A percentile compares a stretch with the other conserved stretches of the same genome.
Evolutionary conservation across 1,140 invertebrate genomes (phyloP).

Genomic region (Drosophila pandora): DNA sequence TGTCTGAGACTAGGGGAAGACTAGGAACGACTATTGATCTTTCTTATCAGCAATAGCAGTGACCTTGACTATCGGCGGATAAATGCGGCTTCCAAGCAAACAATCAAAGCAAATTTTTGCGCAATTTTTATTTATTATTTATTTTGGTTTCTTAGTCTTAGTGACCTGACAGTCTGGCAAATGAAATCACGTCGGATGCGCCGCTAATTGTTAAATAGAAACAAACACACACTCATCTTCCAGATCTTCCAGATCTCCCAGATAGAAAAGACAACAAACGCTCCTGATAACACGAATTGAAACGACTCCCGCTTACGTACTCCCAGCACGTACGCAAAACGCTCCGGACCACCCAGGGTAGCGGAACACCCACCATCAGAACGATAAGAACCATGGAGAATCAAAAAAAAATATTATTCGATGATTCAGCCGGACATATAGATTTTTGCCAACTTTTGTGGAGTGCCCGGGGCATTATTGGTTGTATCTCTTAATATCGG

Average conservation of each 20-base stretch:
- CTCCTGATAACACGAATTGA: conserved; percentile 39
- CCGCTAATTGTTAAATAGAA: conserved; percentile 70
- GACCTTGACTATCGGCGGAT: background rate
- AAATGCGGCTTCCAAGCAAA: conserved; percentile 4
- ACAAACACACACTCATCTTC: conserved; percentile 48
- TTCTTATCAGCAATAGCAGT: conserved; percentile 27
- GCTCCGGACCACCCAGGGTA: conserved; percentile 38
- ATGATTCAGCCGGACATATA: conserved; percentile 13
- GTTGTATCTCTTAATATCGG: conserved; percentile 26
- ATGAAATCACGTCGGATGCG: conserved; percentile 46
- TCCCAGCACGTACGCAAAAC: conserved; percentile 64
- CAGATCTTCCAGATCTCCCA: background rate
- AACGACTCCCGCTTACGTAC: conserved; percentile 41
- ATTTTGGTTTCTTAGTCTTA: conserved; percentile 19
- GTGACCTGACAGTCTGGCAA: conserved; percentile 19
- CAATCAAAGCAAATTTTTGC: conserved; percentile 30
- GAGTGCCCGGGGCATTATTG: conserved; percentile 14
- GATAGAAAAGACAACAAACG: conserved; percentile 8
- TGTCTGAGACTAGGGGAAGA: too few relatives aligned
- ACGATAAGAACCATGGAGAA: conserved; percentile 21
- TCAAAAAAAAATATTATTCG: conserved; percentile 2
- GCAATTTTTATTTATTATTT: conserved; percentile 44
- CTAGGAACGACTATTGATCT: conserved; percentile 4
- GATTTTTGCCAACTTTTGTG: conserved; percentile 6
- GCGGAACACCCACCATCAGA: conserved; percentile 27